A percentile compares a stretch with the other conserved stretches of the same genome.
These are phyloP conservation scores for Odontesthes bonariensis DNA, from an alignment of 2,113 vertebrate genomes.

Conservation along the genomic window DNA sequence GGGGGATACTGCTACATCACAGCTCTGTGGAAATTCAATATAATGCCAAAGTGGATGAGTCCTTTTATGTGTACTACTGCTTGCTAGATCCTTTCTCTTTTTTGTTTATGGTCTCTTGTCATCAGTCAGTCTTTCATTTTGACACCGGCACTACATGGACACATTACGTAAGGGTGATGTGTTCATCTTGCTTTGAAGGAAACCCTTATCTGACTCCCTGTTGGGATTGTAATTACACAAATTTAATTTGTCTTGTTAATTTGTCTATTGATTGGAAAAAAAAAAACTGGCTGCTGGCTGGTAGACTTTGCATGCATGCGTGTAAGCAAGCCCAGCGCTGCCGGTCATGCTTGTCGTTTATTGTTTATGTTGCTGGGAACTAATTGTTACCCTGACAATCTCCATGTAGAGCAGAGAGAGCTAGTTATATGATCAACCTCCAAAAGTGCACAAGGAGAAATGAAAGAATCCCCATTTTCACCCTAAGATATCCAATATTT, in stretches of 20 bases:
- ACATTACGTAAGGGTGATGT: neutral
- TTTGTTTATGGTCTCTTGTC: conserved; percentile 7
- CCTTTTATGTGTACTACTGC: conserved; percentile 25
- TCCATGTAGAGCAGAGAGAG: conserved; percentile 10
- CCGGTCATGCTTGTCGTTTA: conserved; percentile 53
- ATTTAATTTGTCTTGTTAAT: conserved; percentile 81
- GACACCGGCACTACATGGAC: neutral
- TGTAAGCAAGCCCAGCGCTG: conserved; percentile 15
- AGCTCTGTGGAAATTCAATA: conserved; percentile 60
- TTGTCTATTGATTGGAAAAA: conserved; percentile 77
- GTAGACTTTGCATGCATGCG: conserved; percentile 1
- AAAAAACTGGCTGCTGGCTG: conserved; percentile 46
- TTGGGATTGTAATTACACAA: conserved; percentile 66
- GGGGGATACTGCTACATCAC: conserved; percentile 35
- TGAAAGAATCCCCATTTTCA: no score
- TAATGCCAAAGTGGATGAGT: conserved; percentile 41
- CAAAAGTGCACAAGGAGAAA: no score
- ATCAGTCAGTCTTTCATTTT: neutral
- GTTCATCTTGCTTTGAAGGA: neutral
- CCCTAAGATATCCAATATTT: no score
- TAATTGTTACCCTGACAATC: conserved; percentile 46
- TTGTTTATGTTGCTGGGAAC: conserved; percentile 19
- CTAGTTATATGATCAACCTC: neutral
- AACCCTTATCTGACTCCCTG: conserved; percentile 27
- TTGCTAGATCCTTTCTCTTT: conserved; percentile 4